Base-by-base conservation (phyloP, 1,140 invertebrate genomes). In the Trissolcus basalis region DNA sequence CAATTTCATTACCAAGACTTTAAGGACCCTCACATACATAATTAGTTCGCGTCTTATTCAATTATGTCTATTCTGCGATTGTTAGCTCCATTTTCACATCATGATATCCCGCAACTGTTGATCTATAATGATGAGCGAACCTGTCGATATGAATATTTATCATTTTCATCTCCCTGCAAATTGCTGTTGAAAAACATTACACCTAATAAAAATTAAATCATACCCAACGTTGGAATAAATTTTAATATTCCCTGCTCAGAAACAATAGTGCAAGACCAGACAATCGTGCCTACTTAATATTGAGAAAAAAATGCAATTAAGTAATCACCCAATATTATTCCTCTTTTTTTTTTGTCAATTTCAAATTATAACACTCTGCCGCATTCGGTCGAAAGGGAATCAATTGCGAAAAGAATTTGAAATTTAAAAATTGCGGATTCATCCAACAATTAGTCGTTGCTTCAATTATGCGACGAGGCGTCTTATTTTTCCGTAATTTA, bases 1-100 rank as follows among this genome's bases (percentile, higher is more conserved):
- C 80, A 83, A 83, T 85, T 83, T 80, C 81, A 83, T 83, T 85
- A 82, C 78, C 77, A 76, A 47, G 69, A 74, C 73, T 72, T 27
- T 78, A 72, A 72, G 73, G 76, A 77, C 70, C 75, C 75, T 78
- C 55, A 43, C 68, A 61, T 69, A 64, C 53, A 55, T 71, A 75
- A 75, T 75, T 65, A 65, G 60, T 72, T 55, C 8, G 68, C 70
- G 58, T 73, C 69, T 82, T 77, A 77, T 79, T 78, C 74, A 79
- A 72, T 82, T 78, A 78, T 9, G n/a, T 41, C 27, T 45, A 58
- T 47, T 13, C 63, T 41, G 50, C 44, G 67, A 71, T 70, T 61
- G 67, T 48, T 56, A 14, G 51, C n/a, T 68, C 51, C 51, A 60
- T 77, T 77, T 71, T 77, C 58, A 48, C 67, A 68, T 48, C 43